These are phyloP conservation scores for Tipula lateralis DNA, from an alignment of 2,888 invertebrate species.

Conservation along the genomic window DNA sequence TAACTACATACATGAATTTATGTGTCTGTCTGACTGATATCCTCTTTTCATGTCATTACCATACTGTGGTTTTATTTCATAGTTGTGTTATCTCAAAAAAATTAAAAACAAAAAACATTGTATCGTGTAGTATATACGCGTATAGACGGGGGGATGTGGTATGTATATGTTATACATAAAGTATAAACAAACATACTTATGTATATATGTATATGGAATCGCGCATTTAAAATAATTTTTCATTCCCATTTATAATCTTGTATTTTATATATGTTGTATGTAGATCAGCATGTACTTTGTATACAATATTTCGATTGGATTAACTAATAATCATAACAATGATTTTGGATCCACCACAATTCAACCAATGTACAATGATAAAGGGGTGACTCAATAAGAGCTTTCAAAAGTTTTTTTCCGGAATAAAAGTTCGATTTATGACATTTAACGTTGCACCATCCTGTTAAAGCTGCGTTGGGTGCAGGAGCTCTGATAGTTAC, in stretches of 20 bases:
- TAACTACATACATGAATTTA: not conserved
- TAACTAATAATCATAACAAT: not conserved
- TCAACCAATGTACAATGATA: too few species aligned
- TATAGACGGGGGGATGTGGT: too few species aligned
- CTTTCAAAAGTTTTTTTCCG: too few species aligned
- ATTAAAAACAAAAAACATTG: not conserved
- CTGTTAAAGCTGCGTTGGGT: too few species aligned
- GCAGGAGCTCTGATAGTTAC: too few species aligned
- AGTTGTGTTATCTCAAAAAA: not conserved
- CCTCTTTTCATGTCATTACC: constrained; percentile 1
- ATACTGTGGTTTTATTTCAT: not conserved
- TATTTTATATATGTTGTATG: not conserved
- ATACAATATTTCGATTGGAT: not conserved
- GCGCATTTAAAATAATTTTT: not conserved
- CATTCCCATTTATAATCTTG: not conserved
- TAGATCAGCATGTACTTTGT: too few species aligned
- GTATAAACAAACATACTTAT: not conserved
- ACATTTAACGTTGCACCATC: too few species aligned
- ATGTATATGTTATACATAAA: too few species aligned
- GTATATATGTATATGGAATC: not conserved
- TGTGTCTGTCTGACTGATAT: constrained; percentile 19
- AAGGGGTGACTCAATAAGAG: too few species aligned
- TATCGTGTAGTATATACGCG: not conserved
- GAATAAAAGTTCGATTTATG: too few species aligned
- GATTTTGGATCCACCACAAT: constrained; percentile 6